Evolutionary conservation across 1,140 invertebrate species (phyloP).

Genomic region (Drosophila novamexicana): DNA sequence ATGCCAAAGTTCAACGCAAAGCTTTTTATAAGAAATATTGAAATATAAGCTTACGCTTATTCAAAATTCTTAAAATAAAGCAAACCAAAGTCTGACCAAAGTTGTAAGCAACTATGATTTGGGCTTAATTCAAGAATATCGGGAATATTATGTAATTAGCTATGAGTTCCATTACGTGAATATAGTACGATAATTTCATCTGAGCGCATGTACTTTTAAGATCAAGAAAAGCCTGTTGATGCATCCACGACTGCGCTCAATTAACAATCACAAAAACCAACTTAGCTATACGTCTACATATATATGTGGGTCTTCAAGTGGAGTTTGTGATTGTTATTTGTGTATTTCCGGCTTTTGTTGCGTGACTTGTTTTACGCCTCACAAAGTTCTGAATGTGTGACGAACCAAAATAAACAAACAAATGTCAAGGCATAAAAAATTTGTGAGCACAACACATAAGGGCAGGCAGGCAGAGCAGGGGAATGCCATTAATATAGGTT

Average conservation of each 20-base stretch:
- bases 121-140: no score
- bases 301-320: background rate
- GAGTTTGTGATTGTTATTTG: constrained; percentile 41
- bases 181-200: no score
- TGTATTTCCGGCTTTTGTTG: constrained; percentile 37
- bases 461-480: constrained; percentile 2
- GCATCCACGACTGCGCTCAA: background rate
- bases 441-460: constrained; percentile 35
- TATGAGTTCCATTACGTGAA: no score
- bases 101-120: no score
- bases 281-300: background rate
- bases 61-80: no score
- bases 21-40: no score
- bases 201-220: no score
- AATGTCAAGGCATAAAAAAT: constrained; percentile 64
- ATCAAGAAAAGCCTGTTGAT: background rate
- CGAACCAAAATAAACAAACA: constrained; percentile 41
- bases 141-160: no score
- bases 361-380: constrained; percentile 61
- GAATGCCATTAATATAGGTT: constrained; percentile 48
- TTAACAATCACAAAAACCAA: constrained; percentile 1
- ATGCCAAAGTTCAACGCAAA: no score
- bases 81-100: no score
- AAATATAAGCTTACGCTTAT: no score
- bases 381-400: constrained; percentile 32